phyloP scores from a whole-genome alignment of 1,140 invertebrate species.

The Eurosta solidaginis region DNA sequence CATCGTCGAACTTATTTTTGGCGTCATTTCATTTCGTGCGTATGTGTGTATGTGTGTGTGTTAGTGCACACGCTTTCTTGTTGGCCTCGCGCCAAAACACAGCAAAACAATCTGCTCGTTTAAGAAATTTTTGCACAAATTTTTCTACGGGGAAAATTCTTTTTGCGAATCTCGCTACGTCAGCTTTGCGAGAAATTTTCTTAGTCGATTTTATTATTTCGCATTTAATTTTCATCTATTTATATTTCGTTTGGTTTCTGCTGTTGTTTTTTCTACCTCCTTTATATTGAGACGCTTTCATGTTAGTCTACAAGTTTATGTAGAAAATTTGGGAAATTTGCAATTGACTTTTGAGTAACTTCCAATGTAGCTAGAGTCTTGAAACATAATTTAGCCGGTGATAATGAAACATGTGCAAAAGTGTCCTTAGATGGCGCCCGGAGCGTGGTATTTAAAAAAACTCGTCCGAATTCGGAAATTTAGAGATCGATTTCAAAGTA shows the following conservation, averaged over 20 bases:
- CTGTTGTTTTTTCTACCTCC: not conserved
- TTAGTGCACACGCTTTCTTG: not conserved
- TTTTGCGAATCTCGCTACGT: not conserved
- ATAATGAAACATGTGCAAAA: too few species aligned
- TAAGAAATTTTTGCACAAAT: constrained; percentile 5
- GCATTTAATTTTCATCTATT: not conserved
- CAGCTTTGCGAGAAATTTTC: constrained; percentile 10
- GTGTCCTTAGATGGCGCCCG: too few species aligned
- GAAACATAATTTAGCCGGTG: too few species aligned
- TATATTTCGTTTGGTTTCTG: not conserved
- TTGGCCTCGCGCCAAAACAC: constrained; percentile 13
- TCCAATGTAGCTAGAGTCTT: too few species aligned
- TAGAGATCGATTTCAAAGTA: too few species aligned
- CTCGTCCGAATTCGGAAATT: too few species aligned
- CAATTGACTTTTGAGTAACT: too few species aligned
- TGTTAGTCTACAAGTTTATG: too few species aligned
- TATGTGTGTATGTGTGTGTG: not conserved
- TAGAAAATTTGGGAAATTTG: too few species aligned
- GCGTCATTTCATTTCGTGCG: not conserved
- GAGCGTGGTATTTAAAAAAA: too few species aligned
- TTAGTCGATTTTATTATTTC: constrained; percentile 3
- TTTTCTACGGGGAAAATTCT: constrained; percentile 8
- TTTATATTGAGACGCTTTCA: too few species aligned
- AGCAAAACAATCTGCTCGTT: constrained; percentile 6
- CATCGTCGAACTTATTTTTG: not conserved